Conservation (phyloP, 2,797 vertebrate genomes). For the Parauchenoglanis punctatus region DNA sequence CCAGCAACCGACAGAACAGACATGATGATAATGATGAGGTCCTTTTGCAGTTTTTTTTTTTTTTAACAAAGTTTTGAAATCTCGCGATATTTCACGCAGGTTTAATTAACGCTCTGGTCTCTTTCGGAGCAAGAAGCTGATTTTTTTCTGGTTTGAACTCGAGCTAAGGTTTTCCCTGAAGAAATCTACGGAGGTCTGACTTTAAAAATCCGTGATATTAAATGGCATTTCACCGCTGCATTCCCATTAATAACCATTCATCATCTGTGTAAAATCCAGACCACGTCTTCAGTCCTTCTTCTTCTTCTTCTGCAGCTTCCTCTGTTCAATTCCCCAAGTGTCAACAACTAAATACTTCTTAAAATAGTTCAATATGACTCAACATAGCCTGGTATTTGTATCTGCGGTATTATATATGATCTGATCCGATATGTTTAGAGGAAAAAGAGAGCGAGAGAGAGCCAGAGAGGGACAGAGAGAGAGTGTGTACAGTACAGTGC, state of each 20-base stretch:
- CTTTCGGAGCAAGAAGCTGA: background rate
- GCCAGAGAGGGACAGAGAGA: background rate
- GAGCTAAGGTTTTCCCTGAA: background rate
- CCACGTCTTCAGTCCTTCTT: background rate
- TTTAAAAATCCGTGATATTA: background rate
- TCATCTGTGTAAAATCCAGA: background rate
- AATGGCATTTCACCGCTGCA: background rate
- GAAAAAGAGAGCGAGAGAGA: background rate
- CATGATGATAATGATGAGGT: conserved; percentile 36
- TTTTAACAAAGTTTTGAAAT: background rate
- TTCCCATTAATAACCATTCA: background rate
- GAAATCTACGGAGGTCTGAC: background rate
- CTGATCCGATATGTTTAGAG: background rate
- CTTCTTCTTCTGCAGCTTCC: background rate
- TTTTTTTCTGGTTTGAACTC: background rate
- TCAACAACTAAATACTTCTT: background rate
- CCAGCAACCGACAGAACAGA: conserved; percentile 49
- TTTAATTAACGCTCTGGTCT: background rate
- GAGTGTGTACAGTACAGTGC: background rate
- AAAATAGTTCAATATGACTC: background rate
- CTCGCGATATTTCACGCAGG: background rate
- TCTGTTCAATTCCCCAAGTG: background rate
- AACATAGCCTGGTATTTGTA: background rate
- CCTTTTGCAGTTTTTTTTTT: background rate
- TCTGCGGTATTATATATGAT: background rate